phyloP scores from a whole-genome alignment of 2,888 invertebrate species.

The Gnatocerus cornutus region DNA sequence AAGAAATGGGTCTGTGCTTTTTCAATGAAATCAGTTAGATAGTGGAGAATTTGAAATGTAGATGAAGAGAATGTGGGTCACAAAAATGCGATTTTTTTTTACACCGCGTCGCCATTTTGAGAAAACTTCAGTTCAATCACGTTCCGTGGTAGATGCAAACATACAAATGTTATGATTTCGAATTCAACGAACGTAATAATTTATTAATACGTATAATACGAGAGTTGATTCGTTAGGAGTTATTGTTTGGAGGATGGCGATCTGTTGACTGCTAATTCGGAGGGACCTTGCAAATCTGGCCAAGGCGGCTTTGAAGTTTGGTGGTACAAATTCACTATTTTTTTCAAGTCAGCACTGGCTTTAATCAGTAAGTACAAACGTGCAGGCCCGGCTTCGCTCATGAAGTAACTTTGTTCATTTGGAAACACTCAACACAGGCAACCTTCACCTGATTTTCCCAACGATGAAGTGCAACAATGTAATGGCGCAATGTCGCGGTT shows the following conservation, averaged over 20 bases:
- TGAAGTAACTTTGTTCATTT: too few relatives aligned
- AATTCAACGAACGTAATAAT: conserved; percentile 35
- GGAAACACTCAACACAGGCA: conserved; percentile 56
- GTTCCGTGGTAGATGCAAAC: conserved; percentile 16
- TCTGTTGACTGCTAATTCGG: conserved; percentile 27
- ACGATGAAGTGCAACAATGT: conserved; percentile 54
- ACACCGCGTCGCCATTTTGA: conserved; percentile 21
- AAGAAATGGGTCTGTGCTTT: too few relatives aligned
- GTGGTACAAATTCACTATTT: not conserved
- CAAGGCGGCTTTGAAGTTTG: not conserved
- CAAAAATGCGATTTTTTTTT: not conserved
- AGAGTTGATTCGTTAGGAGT: conserved; percentile 35
- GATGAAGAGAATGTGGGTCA: not conserved
- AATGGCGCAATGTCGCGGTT: conserved; percentile 52
- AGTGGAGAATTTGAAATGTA: not conserved
- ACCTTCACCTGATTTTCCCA: conserved; percentile 61
- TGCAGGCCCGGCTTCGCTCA: too few relatives aligned
- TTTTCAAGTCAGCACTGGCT: too few relatives aligned
- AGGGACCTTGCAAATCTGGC: not conserved
- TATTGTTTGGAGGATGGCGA: conserved; percentile 27
- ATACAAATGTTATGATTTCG: conserved; percentile 29
- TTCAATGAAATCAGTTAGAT: too few relatives aligned
- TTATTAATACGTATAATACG: conserved; percentile 35
- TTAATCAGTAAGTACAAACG: too few relatives aligned
- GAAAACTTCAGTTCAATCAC: conserved; percentile 26